Evolutionary conservation across 2,888 invertebrate species (phyloP).

Genomic region (Sinhomidia bicolor): DNA sequence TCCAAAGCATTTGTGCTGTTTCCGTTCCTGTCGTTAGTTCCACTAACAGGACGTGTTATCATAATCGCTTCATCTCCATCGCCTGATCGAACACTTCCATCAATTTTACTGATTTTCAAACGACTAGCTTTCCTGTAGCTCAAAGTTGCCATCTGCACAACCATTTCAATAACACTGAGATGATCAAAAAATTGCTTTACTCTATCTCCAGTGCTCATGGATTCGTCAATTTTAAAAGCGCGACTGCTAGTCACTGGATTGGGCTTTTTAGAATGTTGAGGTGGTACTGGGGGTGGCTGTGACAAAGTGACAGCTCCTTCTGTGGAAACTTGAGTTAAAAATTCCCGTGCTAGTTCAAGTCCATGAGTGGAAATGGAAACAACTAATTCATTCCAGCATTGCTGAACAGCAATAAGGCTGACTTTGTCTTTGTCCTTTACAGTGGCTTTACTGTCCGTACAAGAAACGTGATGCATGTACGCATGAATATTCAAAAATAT

Average conservation of each 20-base stretch:
- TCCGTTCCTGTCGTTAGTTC: constrained; percentile 70
- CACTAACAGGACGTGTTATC: constrained; percentile 29
- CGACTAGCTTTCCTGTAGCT: constrained; percentile 80
- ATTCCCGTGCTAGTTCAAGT: constrained; percentile 74
- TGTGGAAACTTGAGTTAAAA: constrained; percentile 69
- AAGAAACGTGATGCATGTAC: constrained; percentile 77
- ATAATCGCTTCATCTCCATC: constrained; percentile 71
- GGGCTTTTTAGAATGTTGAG: constrained; percentile 62
- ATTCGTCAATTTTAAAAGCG: constrained; percentile 75
- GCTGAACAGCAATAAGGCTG: constrained; percentile 77
- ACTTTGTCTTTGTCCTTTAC: constrained; percentile 74
- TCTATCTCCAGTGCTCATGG: constrained; percentile 74
- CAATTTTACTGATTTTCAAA: constrained; percentile 75
- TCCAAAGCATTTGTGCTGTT: constrained; percentile 43
- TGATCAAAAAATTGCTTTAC: constrained; percentile 77
- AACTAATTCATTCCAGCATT: constrained; percentile 79
- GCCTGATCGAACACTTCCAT: constrained; percentile 57
- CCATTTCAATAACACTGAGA: constrained; percentile 76
- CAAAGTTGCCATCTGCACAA: constrained; percentile 78
- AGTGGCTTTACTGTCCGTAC: constrained; percentile 60
- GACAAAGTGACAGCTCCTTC: constrained; percentile 26
- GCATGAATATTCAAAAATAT: constrained; percentile 76
- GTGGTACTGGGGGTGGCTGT: neutral
- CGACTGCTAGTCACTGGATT: neutral
- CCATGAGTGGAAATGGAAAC: constrained; percentile 76